These are phyloP conservation scores for Clistopyga incitator DNA, from an alignment of 2,888 invertebrate genomes.

Conservation along the genomic window DNA sequence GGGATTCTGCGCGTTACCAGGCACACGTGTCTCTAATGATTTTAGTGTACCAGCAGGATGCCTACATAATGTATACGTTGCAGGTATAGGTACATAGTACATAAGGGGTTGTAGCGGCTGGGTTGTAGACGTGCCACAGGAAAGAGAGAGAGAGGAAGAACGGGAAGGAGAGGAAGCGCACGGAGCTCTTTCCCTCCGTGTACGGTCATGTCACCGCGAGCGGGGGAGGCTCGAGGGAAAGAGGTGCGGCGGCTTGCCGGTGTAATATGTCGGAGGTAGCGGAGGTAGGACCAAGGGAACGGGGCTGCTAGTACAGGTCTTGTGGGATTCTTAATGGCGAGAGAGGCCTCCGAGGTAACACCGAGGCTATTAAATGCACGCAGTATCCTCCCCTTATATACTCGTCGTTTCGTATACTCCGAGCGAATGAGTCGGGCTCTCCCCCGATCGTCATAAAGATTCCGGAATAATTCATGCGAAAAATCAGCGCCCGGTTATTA, in stretches of 20 bases:
- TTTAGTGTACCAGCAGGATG: slow-evolving; percentile 77
- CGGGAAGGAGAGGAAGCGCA: slow-evolving; percentile 4
- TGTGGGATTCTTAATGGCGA: slow-evolving; percentile 83
- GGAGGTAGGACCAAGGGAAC: slow-evolving; percentile 49
- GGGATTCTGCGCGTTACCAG: slow-evolving; percentile 82
- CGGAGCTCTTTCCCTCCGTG: slow-evolving; percentile 32
- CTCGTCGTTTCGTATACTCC: slow-evolving; percentile 1
- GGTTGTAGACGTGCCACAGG: slow-evolving; percentile 73
- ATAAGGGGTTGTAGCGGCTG: slow-evolving; percentile 69
- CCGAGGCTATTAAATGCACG: slow-evolving; percentile 81
- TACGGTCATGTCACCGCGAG: slow-evolving; percentile 44
- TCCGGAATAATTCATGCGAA: slow-evolving; percentile 49
- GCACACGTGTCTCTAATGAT: slow-evolving; percentile 83
- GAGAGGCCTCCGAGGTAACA: slow-evolving; percentile 79
- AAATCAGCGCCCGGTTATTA: slow-evolving; percentile 45
- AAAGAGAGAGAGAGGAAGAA: slow-evolving; percentile 55
- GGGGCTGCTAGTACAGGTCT: slow-evolving; percentile 75
- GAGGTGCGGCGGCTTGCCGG: slow-evolving; percentile 57
- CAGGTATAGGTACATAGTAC: slow-evolving; percentile 67
- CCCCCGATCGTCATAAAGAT: slow-evolving; percentile 48
- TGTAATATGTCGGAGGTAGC: slow-evolving; percentile 59
- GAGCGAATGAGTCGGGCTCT: slow-evolving; percentile 10
- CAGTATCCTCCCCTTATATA: slow-evolving; percentile 53
- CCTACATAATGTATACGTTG: slow-evolving; percentile 71
- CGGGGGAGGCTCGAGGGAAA: slow-evolving; percentile 52